Evolutionary conservation across 1,140 invertebrate genomes (phyloP).

Genomic region (Cephus cinctus): DNA sequence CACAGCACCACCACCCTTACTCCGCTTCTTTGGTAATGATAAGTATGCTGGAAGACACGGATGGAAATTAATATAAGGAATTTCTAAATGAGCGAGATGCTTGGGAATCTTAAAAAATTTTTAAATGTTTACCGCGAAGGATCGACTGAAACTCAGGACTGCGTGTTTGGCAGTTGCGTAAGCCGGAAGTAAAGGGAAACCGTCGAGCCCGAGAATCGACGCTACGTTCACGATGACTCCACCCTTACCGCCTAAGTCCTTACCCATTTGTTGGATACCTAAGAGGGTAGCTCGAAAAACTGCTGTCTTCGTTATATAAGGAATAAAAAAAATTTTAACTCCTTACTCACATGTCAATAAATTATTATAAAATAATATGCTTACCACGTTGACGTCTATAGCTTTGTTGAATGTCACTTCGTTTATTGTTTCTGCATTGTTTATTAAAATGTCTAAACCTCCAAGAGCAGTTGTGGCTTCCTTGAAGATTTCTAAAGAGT

Average conservation of each 20-base stretch:
- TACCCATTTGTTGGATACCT: conserved; percentile 52
- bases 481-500: conserved; percentile 41
- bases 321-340: conserved; percentile 15
- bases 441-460: conserved; percentile 61
- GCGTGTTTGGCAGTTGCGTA: conserved; percentile 58
- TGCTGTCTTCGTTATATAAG: no score
- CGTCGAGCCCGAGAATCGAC: conserved; percentile 48
- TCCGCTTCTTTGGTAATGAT: conserved; percentile 49
- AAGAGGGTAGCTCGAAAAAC: conserved; percentile 49
- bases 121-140: conserved; percentile 39
- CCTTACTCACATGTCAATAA: conserved; percentile 25
- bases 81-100: background rate
- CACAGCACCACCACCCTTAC: conserved; percentile 52
- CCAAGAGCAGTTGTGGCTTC: conserved; percentile 35
- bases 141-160: conserved; percentile 54
- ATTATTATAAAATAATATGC: conserved; percentile 22
- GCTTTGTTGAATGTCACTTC: conserved; percentile 54
- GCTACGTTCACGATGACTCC: conserved; percentile 50
- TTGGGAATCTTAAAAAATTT: background rate
- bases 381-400: conserved; percentile 55
- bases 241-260: conserved; percentile 45
- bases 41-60: conserved; percentile 38
- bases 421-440: conserved; percentile 63
- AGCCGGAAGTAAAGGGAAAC: conserved; percentile 39
- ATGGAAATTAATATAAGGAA: background rate